These are phyloP conservation scores for Clarias platycephalus DNA, from an alignment of 2,797 vertebrate species.

Conservation along the genomic window DNA sequence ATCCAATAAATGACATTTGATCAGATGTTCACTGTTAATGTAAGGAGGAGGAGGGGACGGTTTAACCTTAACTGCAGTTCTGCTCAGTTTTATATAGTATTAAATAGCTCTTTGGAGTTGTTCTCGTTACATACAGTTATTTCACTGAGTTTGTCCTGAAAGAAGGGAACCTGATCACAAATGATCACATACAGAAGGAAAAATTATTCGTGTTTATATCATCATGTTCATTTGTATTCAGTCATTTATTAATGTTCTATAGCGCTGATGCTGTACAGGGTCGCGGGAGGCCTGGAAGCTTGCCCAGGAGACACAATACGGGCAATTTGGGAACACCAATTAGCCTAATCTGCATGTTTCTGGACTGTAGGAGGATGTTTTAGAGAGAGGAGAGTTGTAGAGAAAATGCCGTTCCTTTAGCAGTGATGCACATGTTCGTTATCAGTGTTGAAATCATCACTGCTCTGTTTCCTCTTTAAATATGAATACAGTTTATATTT, in stretches of 20 bases:
- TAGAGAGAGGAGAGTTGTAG: neutral
- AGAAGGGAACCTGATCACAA: neutral
- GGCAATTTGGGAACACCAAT: too few relatives aligned
- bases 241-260: too few relatives aligned
- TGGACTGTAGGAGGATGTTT: too few relatives aligned
- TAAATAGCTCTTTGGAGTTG: neutral
- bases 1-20: neutral
- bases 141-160: neutral
- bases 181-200: neutral
- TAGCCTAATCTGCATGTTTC: too few relatives aligned
- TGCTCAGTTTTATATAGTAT: neutral
- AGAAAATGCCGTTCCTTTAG: neutral
- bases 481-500: neutral
- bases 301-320: too few relatives aligned
- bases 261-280: too few relatives aligned
- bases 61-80: neutral
- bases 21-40: slow-evolving; percentile 3
- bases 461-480: neutral
- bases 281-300: too few relatives aligned
- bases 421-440: neutral
- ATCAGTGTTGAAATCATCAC: neutral
- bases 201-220: neutral
- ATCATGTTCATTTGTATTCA: neutral
- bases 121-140: neutral
- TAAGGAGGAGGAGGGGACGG: neutral